Conservation (phyloP, 2,797 vertebrate species). For the Selene dorsalis region DNA sequence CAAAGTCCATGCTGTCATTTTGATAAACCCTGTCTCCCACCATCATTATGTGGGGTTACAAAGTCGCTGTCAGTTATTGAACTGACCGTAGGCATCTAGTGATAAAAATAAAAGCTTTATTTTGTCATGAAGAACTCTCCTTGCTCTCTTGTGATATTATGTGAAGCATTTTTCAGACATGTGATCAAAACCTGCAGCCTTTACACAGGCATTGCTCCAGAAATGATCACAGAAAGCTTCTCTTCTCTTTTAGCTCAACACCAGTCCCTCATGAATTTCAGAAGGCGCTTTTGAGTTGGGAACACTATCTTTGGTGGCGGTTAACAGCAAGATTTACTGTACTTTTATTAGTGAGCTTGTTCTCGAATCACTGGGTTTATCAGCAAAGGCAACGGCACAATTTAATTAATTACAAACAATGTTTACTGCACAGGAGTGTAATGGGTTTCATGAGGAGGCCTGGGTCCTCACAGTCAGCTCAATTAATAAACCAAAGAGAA, state of each 20-base stretch:
- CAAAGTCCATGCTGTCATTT: not conserved
- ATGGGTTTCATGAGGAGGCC: constrained; percentile 15
- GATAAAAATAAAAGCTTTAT: constrained; percentile 22
- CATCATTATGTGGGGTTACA: constrained; percentile 8
- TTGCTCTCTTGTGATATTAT: not conserved
- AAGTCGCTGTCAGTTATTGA: not conserved
- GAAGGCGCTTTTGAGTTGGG: constrained; percentile 1
- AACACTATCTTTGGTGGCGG: constrained; percentile 9
- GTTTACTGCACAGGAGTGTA: constrained; percentile 46
- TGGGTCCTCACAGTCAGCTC: constrained; percentile 1
- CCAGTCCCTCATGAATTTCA: constrained; percentile 20
- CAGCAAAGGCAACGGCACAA: constrained; percentile 9
- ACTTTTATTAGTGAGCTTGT: constrained; percentile 28
- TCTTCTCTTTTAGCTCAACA: constrained; percentile 15
- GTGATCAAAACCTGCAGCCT: constrained; percentile 15
- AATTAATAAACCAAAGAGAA: constrained; percentile 45
- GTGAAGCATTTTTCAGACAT: constrained; percentile 7
- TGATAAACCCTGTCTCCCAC: not conserved
- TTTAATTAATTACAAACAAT: constrained; percentile 48
- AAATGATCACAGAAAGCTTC: constrained; percentile 15
- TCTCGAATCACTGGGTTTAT: constrained; percentile 26
- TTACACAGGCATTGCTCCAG: constrained; percentile 3
- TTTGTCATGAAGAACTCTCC: not conserved
- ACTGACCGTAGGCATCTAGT: not conserved
- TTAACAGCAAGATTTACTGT: constrained; percentile 22